A percentile compares a stretch with the other conserved stretches of the same genome.
These are phyloP conservation scores for Panagrolaimus sp. DNA, from an alignment of 1,140 invertebrate genomes.

Conservation along the genomic window DNA sequence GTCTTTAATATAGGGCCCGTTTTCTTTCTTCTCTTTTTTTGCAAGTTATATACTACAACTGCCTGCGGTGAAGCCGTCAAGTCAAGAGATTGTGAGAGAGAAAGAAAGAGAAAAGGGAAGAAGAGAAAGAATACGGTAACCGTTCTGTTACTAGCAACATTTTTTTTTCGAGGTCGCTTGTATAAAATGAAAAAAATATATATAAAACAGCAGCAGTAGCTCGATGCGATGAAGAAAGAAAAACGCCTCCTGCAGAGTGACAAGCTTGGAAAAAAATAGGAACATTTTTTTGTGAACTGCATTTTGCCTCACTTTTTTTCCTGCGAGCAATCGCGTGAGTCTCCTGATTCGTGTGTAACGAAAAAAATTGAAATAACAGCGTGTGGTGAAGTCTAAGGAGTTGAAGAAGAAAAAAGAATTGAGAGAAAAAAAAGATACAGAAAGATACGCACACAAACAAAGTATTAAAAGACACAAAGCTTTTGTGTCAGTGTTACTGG, in stretches of 20 bases:
- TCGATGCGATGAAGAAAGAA: not conserved
- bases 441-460: too few species aligned
- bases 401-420: too few species aligned
- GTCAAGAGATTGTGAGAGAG: too few species aligned
- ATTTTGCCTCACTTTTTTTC: slow-evolving; percentile 1
- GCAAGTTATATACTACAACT: not conserved
- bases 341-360: too few species aligned
- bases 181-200: not conserved
- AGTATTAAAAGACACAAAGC: too few species aligned
- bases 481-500: too few species aligned
- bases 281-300: not conserved
- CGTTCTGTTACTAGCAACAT: not conserved
- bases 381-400: too few species aligned
- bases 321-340: not conserved
- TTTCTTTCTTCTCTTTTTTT: not conserved
- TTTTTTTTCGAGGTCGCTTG: slow-evolving; percentile 13
- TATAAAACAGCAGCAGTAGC: too few species aligned
- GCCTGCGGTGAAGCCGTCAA: not conserved
- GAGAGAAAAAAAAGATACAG: too few species aligned
- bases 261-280: not conserved
- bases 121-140: slow-evolving; percentile 6
- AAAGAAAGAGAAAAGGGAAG: not conserved
- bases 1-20: slow-evolving; percentile 6
- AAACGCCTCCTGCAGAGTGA: slow-evolving; percentile 17
- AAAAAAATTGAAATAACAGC: too few species aligned